These are phyloP conservation scores for Octonoba sinensis DNA, from an alignment of 2,888 invertebrate genomes.

Conservation along the genomic window DNA sequence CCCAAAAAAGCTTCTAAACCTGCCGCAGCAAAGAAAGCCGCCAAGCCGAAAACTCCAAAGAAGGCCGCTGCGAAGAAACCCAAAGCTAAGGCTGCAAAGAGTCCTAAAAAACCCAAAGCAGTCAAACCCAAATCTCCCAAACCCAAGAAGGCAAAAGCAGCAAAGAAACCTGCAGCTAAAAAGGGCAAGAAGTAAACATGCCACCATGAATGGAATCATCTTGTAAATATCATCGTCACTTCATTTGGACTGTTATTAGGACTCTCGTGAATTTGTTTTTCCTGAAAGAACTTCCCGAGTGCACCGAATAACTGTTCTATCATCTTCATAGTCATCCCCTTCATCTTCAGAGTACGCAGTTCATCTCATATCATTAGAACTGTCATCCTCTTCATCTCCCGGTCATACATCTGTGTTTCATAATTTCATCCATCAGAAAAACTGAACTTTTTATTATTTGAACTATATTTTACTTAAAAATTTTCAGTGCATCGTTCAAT, in stretches of 20 bases:
- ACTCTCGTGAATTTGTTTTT: too few species aligned
- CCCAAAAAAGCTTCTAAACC: constrained; percentile 45
- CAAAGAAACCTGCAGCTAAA: constrained; percentile 60
- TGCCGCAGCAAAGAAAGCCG: constrained; percentile 32
- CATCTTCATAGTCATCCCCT: neutral
- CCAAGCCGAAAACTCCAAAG: constrained; percentile 55
- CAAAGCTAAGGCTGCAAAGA: constrained; percentile 48
- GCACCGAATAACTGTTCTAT: neutral
- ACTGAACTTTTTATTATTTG: too few species aligned
- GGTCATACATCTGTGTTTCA: constrained; percentile 9
- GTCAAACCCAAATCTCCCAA: constrained; percentile 61
- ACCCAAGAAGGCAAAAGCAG: constrained; percentile 65
- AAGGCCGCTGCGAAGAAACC: constrained; percentile 63
- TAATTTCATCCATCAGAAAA: neutral
- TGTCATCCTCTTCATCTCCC: neutral
- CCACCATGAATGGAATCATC: too few species aligned
- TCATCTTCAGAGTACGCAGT: too few species aligned
- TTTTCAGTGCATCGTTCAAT: too few species aligned
- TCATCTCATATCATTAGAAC: neutral
- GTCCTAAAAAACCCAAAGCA: constrained; percentile 48
- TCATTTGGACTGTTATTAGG: neutral
- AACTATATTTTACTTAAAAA: too few species aligned
- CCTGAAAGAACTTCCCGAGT: too few species aligned
- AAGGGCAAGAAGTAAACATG: constrained; percentile 40
- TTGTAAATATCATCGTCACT: constrained; percentile 4